Base-by-base conservation (phyloP, 2,797 vertebrate genomes). In the Microchirus variegatus region DNA sequence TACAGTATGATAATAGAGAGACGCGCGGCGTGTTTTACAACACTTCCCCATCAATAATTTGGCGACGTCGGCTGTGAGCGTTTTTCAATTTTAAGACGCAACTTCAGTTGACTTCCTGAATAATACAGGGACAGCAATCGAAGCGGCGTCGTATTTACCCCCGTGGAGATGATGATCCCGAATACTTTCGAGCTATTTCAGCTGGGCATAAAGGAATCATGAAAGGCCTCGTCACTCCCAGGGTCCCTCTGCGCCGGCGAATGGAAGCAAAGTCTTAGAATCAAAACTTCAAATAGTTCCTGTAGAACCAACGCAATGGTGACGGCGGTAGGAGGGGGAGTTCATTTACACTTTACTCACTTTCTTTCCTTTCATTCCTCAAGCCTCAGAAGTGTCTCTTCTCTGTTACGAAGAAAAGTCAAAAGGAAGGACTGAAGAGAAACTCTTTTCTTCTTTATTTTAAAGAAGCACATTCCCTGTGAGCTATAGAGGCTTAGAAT, bases 291-390 rank as follows among this genome's bases (percentile, higher is more conserved):
- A 93, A 93, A 93, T 91, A 81, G 79, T 89, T 90, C 89, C 87
- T 90, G 91, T 93, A 86, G 87, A 91, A 90, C 87, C 86, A 91
- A 89, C 85, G 83, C 83, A 77, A 84, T 81, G 85, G 82, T 76
- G 84, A 86, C 63, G 67, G 82, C 76, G 83, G 80, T 43, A 80
- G 81, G 81, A 65, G 81, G 88, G 86, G 83, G 73, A 79, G 86
- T 92, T 93, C 90, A 93, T 93, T 92, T 93, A 90, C 89, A 93
- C 91, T 91, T 92, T 91, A 92, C 89, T 90, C 90, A 86, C 87
- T 87, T 87, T 89, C 82, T 84, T 84, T 82, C 77, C 87, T 89
- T 91, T 90, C 88, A 90, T 91, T 90, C 80, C 61, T 78, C 73
- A 68, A 77, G 70, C 82, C 85, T 92, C 79, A 87, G 90, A 93